phyloP scores from a whole-genome alignment of 1,140 invertebrate genomes.

The Drosophila takahashii region DNA sequence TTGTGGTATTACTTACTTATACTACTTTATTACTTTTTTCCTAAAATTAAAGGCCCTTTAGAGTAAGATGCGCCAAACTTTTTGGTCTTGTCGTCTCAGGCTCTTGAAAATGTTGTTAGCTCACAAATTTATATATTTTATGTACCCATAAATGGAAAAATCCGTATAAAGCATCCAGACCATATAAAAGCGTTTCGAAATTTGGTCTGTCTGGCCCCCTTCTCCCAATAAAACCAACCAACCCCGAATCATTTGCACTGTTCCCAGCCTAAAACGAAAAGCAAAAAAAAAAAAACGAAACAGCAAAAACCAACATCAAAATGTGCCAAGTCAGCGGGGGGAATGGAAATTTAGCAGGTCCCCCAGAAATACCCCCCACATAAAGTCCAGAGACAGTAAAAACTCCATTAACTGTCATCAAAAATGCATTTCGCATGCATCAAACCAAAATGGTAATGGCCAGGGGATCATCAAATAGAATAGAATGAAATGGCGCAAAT shows the following conservation, averaged over 20 bases:
- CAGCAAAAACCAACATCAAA: constrained; percentile 34
- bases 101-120: constrained; percentile 11
- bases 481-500: constrained; percentile 79
- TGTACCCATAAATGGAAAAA: constrained; percentile 33
- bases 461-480: constrained; percentile 69
- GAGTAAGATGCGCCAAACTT: neutral
- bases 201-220: constrained; percentile 40
- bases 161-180: constrained; percentile 38
- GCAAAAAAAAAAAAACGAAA: constrained; percentile 27
- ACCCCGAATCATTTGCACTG: constrained; percentile 64
- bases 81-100: constrained; percentile 1
- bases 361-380: constrained; percentile 21
- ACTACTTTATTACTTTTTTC: too few relatives aligned
- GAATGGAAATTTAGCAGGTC: constrained; percentile 32
- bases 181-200: constrained; percentile 45
- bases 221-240: constrained; percentile 45
- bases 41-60: neutral
- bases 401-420: constrained; percentile 83
- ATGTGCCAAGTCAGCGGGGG: constrained; percentile 63
- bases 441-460: constrained; percentile 31
- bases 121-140: constrained; percentile 47
- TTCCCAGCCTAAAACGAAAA: constrained; percentile 23
- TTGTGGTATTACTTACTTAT: too few relatives aligned
- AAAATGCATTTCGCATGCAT: constrained; percentile 80
- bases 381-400: constrained; percentile 69